A percentile compares a stretch with the other conserved stretches of the same genome.
These are phyloP conservation scores for Turritopsis dohrnii DNA, from an alignment of 30 jellyfish, hydroid and myxozoan species.

Conservation along the genomic window DNA sequence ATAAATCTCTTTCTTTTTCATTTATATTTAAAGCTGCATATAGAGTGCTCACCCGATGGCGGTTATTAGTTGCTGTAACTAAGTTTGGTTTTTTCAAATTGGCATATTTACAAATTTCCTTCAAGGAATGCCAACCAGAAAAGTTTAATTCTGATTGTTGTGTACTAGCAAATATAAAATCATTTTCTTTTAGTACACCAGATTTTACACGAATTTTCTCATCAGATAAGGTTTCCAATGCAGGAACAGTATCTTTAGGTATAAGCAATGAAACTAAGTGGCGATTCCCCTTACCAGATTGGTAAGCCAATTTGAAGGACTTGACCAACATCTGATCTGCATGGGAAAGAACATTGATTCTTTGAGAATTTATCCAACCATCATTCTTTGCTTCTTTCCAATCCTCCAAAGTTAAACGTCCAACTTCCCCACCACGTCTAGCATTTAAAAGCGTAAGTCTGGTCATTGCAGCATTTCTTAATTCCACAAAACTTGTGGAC, in stretches of 20 bases:
- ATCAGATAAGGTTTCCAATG: not conserved
- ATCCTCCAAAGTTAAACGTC: not conserved
- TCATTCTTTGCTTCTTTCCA: conserved; percentile 12
- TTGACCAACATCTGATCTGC: not conserved
- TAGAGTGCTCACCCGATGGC: conserved; percentile 12
- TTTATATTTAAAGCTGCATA: not conserved
- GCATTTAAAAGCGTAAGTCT: conserved; percentile 12
- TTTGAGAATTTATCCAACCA: conserved; percentile 12
- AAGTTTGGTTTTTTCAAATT: not conserved
- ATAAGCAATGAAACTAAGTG: not conserved
- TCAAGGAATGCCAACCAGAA: conserved; percentile 15
- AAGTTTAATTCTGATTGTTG: conserved; percentile 8
- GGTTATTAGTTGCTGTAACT: not conserved
- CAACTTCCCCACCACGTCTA: conserved; percentile 11
- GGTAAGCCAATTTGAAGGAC: not conserved
- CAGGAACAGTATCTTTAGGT: conserved; percentile 6
- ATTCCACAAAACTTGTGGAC: conserved; percentile 2
- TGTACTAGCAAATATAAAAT: not conserved
- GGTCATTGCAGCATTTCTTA: not conserved
- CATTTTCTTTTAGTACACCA: conserved; percentile 14
- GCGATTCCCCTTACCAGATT: conserved; percentile 3
- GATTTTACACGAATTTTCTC: not conserved
- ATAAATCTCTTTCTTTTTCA: conserved; percentile 9
- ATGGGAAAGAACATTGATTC: not conserved
- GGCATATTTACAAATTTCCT: conserved; percentile 3